A percentile compares a stretch with the other conserved stretches of the same genome.
These are phyloP conservation scores for Dipodomys stephensi DNA, from an alignment of 2,113 vertebrate species.

Conservation along the genomic window DNA sequence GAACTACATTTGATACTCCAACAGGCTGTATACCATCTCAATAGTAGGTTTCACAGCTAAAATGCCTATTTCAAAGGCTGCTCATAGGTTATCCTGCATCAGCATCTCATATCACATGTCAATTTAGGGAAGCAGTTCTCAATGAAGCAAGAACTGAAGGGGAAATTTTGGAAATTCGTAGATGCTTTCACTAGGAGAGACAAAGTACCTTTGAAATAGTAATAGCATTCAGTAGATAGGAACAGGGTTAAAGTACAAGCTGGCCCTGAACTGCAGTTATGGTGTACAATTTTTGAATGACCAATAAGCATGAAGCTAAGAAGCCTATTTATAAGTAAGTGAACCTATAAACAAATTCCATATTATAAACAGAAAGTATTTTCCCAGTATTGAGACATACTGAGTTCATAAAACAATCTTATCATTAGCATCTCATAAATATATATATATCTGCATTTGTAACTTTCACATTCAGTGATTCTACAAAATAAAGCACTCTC, in stretches of 20 bases:
- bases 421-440: background rate
- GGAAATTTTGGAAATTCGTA: background rate
- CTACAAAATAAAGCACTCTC: background rate
- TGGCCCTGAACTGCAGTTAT: background rate
- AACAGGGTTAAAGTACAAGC: background rate
- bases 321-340: conserved; percentile 23
- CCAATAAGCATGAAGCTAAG: background rate
- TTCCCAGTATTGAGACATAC: background rate
- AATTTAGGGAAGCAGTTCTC: background rate
- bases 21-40: background rate
- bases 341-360: conserved; percentile 42
- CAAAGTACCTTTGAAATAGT: background rate
- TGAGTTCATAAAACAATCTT: conserved; percentile 32
- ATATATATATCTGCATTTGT: background rate
- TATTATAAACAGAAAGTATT: conserved; percentile 22
- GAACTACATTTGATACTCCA: background rate
- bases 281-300: background rate
- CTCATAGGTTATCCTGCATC: background rate
- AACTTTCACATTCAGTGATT: background rate
- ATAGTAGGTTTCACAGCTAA: background rate
- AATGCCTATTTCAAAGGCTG: background rate
- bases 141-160: background rate
- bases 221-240: background rate
- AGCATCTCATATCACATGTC: background rate
- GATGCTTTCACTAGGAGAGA: background rate